phyloP scores from a whole-genome alignment of 2,113 vertebrate species.

The Picathartes gymnocephalus region DNA sequence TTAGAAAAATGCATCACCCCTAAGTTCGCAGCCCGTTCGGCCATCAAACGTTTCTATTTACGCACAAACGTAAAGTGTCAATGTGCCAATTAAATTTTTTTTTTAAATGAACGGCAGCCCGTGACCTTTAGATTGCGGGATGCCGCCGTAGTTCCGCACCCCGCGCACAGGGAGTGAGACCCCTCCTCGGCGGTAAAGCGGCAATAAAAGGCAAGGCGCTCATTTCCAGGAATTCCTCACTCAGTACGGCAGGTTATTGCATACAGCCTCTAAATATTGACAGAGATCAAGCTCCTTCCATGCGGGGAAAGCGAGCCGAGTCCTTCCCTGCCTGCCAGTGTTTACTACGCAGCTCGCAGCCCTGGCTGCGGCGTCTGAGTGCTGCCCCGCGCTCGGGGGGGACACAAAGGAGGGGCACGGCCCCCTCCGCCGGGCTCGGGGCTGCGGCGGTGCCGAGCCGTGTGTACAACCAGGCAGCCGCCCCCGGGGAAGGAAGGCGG shows the following conservation, averaged over 20 bases:
- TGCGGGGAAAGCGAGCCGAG: not conserved
- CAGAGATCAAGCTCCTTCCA: not conserved
- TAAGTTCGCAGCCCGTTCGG: not conserved
- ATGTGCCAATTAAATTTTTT: not conserved
- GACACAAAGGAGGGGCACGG: not conserved
- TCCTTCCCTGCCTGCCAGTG: not conserved
- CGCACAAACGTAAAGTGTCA: not conserved
- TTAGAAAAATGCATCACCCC: not conserved
- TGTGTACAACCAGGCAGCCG: not conserved
- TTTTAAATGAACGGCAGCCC: not conserved
- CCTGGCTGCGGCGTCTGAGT: not conserved
- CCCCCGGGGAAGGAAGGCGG: not conserved
- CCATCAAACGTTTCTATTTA: not conserved
- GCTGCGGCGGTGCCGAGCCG: not conserved
- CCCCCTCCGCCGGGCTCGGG: not conserved
- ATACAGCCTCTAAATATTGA: not conserved
- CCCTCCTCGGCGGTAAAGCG: not conserved
- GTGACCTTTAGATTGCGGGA: constrained; percentile 12
- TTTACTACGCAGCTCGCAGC: constrained; percentile 33
- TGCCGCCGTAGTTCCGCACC: not conserved
- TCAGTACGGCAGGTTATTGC: not conserved
- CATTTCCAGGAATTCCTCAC: constrained; percentile 35
- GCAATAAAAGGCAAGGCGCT: not conserved
- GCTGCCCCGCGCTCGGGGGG: not conserved
- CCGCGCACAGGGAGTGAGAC: not conserved